Evolutionary conservation across 1,140 invertebrate genomes (phyloP).

Genomic region (Trichonephila clavipes): DNA sequence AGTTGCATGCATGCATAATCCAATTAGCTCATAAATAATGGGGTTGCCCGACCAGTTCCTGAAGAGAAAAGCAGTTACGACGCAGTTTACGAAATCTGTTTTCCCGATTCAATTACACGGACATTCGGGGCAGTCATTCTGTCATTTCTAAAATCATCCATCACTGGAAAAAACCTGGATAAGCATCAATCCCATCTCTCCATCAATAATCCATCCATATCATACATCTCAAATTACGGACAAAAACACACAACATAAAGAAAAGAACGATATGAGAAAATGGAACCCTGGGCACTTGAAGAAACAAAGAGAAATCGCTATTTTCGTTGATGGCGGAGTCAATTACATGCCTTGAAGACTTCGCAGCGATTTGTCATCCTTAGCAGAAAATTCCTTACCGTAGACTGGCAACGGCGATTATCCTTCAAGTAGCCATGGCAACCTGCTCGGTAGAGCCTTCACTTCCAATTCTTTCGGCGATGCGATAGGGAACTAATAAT

Average conservation of each 20-base stretch:
- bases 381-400: slow-evolving; percentile 51
- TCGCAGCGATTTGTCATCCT: slow-evolving; percentile 73
- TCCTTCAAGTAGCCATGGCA: slow-evolving; percentile 46
- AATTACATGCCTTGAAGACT: slow-evolving; percentile 74
- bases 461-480: slow-evolving; percentile 50
- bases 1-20: not conserved
- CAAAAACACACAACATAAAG: not conserved
- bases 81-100: not conserved
- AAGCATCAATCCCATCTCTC: slow-evolving; percentile 6
- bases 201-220: slow-evolving; percentile 17
- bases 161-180: slow-evolving; percentile 47
- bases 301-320: slow-evolving; percentile 58
- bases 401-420: slow-evolving; percentile 61
- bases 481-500: slow-evolving; percentile 59
- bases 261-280: not conserved
- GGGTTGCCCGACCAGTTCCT: not conserved
- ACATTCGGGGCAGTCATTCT: not conserved
- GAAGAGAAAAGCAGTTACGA: not conserved
- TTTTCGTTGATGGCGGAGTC: slow-evolving; percentile 74
- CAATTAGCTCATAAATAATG: not conserved
- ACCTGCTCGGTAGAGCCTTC: slow-evolving; percentile 47
- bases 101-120: slow-evolving; percentile 15
- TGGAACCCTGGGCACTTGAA: not conserved
- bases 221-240: not conserved
- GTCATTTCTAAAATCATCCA: slow-evolving; percentile 14